Base-by-base conservation (phyloP, 2,797 vertebrate species). In the Falco columbarius region DNA sequence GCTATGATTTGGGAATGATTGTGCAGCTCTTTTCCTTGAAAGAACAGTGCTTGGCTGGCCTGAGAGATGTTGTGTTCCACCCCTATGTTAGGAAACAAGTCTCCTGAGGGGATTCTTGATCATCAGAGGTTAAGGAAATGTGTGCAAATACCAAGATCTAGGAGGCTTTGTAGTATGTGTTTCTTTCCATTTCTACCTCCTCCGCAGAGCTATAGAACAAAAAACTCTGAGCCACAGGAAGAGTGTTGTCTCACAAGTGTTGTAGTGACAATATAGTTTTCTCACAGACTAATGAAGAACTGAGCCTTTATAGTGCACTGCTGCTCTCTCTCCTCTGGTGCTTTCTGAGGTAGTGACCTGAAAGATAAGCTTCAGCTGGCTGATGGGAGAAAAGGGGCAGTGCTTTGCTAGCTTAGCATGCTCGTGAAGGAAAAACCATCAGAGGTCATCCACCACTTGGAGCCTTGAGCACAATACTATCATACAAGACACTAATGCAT, bases 11-110 rank as follows among this genome's bases (percentile, higher is more conserved):
- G 36, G 30, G 59, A 88, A 52, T 24, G 18, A 49, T 44, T 18
- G 9, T 72, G 40, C 20, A 77, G 22, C 8, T 56, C 22, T 32
- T 44, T 58, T 76, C 26, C 47, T 52, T 76, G 81, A 75, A 87
- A 65, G 14, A 89, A 10, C 0, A 1, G 9, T 66, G 6, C 10
- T 63, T 32, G 6, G 3, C 9, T 14, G 4, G 12, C 32, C 34
- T 66, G 49, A 58, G 32, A 79, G 8, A 26, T 32, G 18, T 7
- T 40, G 20, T 85, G 19, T 29, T 83, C 54, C 15, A 40, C 6
- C 4, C 3, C 14, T 65, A 0, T n/a, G 22, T 40, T 5, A 52
- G 27, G 24, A 84, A 67, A 66, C 4, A n/a, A 12, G 8, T 75
- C 19, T 46, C 32, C 58, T 74, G 32, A 61, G 38, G 30, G n/a